Evolutionary conservation across 1,140 invertebrate genomes (phyloP), one percentile per base, ranked within the genome.

Genomic region (Lordiphosa clarofinis): DNA sequence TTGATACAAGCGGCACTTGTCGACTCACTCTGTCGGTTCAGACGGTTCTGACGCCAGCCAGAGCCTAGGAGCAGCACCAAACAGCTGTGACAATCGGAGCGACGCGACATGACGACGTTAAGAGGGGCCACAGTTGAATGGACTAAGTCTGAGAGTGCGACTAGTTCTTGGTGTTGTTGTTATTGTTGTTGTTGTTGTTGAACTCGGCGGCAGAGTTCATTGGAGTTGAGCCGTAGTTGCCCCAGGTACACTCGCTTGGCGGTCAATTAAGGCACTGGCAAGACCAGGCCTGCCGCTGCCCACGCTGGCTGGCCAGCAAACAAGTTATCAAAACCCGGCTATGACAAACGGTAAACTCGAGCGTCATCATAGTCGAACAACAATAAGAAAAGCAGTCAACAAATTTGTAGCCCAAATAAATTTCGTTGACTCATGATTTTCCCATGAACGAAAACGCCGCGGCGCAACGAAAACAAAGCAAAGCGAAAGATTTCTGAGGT

Each of bases 131-230:
- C 46, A 84, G 78, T 84, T 84, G 73, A 84, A 84, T 84, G 62
- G 62, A 73, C 78, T 69, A 31, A 8, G 28, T 31, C 28, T 37
- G 10, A 10, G 21, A 47, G 10, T 44, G 67, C 42, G 52, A 63
- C 44, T 54, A 49, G 54, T 71, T 74, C 56, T 71, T 56, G 37
- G 19, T 35, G 19, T 35, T 42, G 15, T 11, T 46, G 48, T 35
- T 47, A 54, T 39, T 56, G 63, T 44, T 46, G 48, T 35, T 47
- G 57, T 39, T 56, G 63, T 44, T 61, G 60, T 43, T 84, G 76
- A 81, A 81, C 75, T 72, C 75, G 67, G 19, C 53, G 55, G 66
- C 48, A 47, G 67, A 82, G 78, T 82, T 82, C 76, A 84, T 76
- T 58, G 53, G 56, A 68, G 71, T 59, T 57, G 54, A 35, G 58